Base-by-base conservation (phyloP, 2,113 vertebrate species). In the Silurus asotus region DNA sequence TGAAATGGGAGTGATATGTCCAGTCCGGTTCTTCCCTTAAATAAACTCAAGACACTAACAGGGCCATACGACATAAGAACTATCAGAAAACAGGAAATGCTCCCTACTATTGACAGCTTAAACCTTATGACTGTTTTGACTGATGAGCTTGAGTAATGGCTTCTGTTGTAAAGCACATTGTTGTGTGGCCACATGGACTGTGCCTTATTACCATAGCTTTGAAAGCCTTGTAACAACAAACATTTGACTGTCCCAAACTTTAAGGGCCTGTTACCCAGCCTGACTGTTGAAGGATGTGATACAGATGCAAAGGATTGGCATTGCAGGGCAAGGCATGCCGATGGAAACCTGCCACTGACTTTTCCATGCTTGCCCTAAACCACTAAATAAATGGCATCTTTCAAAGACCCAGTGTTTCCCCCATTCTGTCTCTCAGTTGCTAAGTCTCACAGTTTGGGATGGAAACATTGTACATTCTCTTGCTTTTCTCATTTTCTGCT, bases 401-500 rank as follows among this genome's bases (percentile, higher is more conserved):
- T 79, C 6, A 70, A 8, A 78, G 70, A 83, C 81, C 69, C 83
- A 81, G 77, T 86, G 6, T 23, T 58, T 37, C 55, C 14, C 48
- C n/a, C 15, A 67, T 58, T n/a, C 59, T 51, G 77, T 61, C 56
- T 61, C 37, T 61, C 55, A 37, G 55, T 25, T 82, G 67, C 80
- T 70, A 49, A 75, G 23, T 76, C 53, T 64, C 72, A 74, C 49
- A 69, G 67, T 74, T 72, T 64, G 59, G 64, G 28, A 70, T 88
- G 87, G 87, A 90, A 88, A 87, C 61, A 89, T 76, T 87, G 81
- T 64, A 65, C 80, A 76, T 77, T 82, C 79, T 74, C 83, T 76
- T 49, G 70, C 14, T 87, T 72, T 85, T 72, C 82, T 80, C 49
- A 65, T 80, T 84, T 88, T 87, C 74, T 83, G 84, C 75, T 75